Conservation (phyloP, 64 coral and sea anemone species). For the Montipora cactus region DNA sequence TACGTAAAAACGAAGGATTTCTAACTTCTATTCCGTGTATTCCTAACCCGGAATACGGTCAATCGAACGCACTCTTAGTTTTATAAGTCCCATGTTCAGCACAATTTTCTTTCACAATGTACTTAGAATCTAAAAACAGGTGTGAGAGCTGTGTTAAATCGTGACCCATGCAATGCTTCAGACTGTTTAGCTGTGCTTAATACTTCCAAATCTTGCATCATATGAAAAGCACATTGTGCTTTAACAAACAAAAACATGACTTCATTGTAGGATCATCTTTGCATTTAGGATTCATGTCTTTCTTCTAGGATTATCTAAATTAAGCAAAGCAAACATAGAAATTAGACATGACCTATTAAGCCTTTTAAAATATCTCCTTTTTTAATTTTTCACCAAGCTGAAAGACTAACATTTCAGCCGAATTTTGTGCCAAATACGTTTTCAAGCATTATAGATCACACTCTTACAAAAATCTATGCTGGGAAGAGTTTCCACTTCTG, state of each 20-base stretch:
- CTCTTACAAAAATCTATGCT: constrained; percentile 94
- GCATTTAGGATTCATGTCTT: not conserved
- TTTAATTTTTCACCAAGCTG: too few species aligned
- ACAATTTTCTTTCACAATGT: too few species aligned
- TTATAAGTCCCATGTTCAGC: too few species aligned
- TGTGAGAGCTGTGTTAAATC: not conserved
- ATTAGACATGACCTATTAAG: too few species aligned
- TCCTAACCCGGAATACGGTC: too few species aligned
- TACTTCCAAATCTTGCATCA: not conserved
- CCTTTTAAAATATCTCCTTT: too few species aligned
- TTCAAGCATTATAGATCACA: not conserved
- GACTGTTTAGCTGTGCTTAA: not conserved
- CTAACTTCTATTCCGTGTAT: too few species aligned
- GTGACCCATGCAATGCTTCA: not conserved
- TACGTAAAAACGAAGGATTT: too few species aligned
- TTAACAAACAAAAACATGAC: not conserved
- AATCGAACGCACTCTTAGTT: too few species aligned
- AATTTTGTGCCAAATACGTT: too few species aligned
- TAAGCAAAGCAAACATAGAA: not conserved
- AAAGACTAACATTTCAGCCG: too few species aligned
- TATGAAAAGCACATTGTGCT: not conserved
- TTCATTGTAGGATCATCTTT: not conserved
- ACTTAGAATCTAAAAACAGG: not conserved
- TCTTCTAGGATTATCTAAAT: too few species aligned
- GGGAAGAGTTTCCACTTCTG: constrained; percentile 87